Percentiles rank a stretch among this genome's conserved stretches.
Conservation (phyloP, 1,140 invertebrate genomes). For the Elysia chlorotica region DNA sequence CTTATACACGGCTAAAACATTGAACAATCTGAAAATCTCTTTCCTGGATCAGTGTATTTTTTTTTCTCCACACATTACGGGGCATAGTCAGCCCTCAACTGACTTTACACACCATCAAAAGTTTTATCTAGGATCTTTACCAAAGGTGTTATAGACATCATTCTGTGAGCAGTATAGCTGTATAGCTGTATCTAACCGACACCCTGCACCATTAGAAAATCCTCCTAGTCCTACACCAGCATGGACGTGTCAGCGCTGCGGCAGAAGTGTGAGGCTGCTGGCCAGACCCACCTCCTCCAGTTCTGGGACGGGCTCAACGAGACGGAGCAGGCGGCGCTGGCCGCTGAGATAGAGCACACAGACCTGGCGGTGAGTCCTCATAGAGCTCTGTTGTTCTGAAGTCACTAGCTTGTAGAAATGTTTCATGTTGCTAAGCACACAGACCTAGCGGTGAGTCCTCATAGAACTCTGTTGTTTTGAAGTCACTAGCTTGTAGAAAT, state of each 20-base stretch:
- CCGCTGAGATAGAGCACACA: constrained; percentile 42
- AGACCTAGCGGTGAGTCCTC: constrained; percentile 31
- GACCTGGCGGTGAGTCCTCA: constrained; percentile 32
- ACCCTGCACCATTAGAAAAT: neutral
- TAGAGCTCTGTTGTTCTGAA: neutral
- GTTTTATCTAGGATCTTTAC: neutral
- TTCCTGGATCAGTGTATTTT: no score
- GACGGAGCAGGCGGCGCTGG: constrained; percentile 63
- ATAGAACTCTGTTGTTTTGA: neutral
- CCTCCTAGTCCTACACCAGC: neutral
- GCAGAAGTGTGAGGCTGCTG: constrained; percentile 37
- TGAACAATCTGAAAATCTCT: no score
- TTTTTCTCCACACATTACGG: no score
- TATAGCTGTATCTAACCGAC: neutral
- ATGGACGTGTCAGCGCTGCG: neutral
- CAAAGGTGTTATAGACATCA: neutral
- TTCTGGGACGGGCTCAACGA: constrained; percentile 80
- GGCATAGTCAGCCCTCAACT: no score
- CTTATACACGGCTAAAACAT: no score
- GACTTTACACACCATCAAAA: neutral
- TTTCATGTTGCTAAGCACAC: no score
- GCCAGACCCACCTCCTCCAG: constrained; percentile 83
- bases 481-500: no score
- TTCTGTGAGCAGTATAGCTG: neutral
- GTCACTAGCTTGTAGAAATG: no score